Evolutionary conservation across 2,113 vertebrate genomes (phyloP).

Genomic region (Monarcha castaneiventris): DNA sequence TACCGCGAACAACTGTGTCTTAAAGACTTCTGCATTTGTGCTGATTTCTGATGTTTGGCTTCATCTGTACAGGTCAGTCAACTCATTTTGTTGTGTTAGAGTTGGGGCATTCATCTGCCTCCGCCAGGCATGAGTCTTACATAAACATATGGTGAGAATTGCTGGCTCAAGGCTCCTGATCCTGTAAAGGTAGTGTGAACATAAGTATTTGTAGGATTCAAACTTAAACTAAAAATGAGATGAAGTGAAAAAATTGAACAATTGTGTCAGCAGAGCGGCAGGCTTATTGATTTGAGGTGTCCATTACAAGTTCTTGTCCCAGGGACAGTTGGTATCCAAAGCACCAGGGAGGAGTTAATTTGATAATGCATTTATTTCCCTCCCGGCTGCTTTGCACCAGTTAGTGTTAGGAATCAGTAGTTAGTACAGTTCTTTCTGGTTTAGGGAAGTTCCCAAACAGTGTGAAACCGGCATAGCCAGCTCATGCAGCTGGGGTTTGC

Average conservation of each 20-base stretch:
- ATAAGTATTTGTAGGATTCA: background rate
- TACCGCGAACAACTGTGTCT: rapidly evolving
- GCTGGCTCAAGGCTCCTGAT: background rate
- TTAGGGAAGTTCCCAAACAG: background rate
- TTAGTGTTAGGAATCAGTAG: background rate
- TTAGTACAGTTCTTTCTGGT: background rate
- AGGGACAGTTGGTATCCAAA: background rate
- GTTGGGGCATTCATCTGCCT: background rate
- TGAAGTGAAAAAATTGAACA: background rate
- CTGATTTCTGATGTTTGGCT: background rate
- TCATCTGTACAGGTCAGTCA: background rate
- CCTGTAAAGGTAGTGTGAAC: background rate
- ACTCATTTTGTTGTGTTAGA: background rate
- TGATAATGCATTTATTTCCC: background rate
- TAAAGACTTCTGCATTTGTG: background rate
- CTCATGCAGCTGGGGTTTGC: background rate
- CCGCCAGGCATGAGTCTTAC: rapidly evolving
- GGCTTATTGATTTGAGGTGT: background rate
- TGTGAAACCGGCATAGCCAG: background rate
- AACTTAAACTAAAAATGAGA: background rate
- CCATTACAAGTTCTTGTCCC: background rate
- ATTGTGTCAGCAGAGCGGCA: background rate
- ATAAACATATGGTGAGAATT: background rate
- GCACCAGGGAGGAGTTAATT: background rate
- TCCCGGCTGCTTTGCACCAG: background rate